Percentiles rank a stretch among this genome's conserved stretches.
Evolutionary conservation across 2,797 vertebrate genomes (phyloP).

Genomic region (Scomberomorus guttatus): DNA sequence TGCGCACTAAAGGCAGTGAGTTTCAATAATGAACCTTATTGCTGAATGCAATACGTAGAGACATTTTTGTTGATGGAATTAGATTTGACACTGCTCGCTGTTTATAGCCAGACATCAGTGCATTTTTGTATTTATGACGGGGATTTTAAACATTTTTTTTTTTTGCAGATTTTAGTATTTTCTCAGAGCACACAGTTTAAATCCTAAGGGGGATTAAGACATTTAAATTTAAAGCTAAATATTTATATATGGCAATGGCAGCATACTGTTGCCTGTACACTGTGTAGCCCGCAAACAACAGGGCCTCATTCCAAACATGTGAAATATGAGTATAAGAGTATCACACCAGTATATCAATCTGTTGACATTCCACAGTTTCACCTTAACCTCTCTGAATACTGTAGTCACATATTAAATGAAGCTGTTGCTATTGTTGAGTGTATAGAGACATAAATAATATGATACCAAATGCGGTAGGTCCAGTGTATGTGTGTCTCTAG

Average conservation of each 20-base stretch:
- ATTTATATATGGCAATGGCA: constrained; percentile 5
- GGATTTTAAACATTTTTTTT: background rate
- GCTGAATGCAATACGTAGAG: constrained; percentile 1
- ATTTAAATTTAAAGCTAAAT: background rate
- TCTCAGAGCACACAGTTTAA: background rate
- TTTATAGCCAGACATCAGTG: constrained; percentile 5
- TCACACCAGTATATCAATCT: background rate
- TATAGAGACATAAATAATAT: background rate
- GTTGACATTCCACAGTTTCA: background rate
- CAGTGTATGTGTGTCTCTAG: constrained; percentile 14
- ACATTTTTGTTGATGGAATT: constrained; percentile 14
- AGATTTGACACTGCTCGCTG: background rate
- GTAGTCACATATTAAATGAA: background rate
- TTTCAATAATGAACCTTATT: constrained; percentile 11
- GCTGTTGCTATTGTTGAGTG: background rate
- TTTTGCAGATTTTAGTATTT: background rate
- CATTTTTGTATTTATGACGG: constrained; percentile 3
- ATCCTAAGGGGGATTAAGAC: background rate
- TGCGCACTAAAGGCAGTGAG: constrained; percentile 8
- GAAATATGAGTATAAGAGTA: background rate
- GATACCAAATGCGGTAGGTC: constrained; percentile 29
- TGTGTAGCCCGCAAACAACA: background rate
- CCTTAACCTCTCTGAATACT: background rate
- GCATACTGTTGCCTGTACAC: background rate
- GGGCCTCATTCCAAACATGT: background rate